A percentile compares a stretch with the other conserved stretches of the same genome.
These are phyloP conservation scores for Triplophysa yarkandensis DNA, from an alignment of 2,797 vertebrate species.

Conservation along the genomic window DNA sequence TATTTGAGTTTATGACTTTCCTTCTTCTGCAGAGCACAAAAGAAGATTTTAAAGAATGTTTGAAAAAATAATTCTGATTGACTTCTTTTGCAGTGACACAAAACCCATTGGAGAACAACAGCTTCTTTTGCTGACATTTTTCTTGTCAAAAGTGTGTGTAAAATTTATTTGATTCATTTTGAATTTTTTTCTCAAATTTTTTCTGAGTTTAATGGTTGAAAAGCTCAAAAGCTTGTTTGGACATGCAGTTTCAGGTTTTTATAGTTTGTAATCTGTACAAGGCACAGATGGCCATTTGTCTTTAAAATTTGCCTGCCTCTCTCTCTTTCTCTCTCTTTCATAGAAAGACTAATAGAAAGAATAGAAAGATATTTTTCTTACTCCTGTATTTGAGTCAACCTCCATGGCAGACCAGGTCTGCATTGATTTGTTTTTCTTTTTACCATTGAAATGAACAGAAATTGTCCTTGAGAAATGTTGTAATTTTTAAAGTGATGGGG, in stretches of 20 bases:
- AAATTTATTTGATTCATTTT: too few relatives aligned
- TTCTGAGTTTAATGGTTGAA: not conserved
- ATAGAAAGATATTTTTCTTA: constrained; percentile 15
- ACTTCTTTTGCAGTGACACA: too few relatives aligned
- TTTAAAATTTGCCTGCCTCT: constrained; percentile 12
- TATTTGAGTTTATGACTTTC: too few relatives aligned
- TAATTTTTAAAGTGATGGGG: not conserved
- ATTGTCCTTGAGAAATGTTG: not conserved
- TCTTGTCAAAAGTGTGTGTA: too few relatives aligned
- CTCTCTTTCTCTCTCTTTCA: constrained; percentile 3
- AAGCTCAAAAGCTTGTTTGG: not conserved
- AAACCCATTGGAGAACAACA: too few relatives aligned
- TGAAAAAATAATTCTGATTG: too few relatives aligned
- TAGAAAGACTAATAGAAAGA: too few relatives aligned
- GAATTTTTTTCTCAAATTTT: too few relatives aligned
- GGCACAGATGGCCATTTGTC: not conserved
- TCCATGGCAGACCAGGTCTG: not conserved
- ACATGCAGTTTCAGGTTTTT: not conserved
- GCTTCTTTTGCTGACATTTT: too few relatives aligned
- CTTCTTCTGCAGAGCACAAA: too few relatives aligned
- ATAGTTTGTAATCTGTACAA: not conserved
- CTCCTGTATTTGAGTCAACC: not conserved
- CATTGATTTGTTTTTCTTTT: constrained; percentile 8
- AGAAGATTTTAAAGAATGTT: too few relatives aligned
- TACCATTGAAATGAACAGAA: constrained; percentile 20